Evolutionary conservation across 2,113 vertebrate species (phyloP).

Genomic region (Plecotus auritus): DNA sequence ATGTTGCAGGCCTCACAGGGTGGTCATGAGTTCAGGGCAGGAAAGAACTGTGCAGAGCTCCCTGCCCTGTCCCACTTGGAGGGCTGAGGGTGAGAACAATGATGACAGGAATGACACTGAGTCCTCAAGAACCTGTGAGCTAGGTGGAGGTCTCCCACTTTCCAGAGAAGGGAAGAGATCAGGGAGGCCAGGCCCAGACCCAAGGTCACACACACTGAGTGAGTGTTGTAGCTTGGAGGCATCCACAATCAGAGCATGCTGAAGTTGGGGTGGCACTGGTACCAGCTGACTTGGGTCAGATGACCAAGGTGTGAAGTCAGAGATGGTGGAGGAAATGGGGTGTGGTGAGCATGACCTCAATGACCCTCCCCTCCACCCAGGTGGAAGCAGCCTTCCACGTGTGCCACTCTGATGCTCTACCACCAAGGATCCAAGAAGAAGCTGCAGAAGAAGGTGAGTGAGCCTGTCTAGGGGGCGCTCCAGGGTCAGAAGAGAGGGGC

Average conservation of each 20-base stretch:
- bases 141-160: not conserved
- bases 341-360: not conserved
- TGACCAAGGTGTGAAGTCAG: no score
- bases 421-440: no score
- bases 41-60: not conserved
- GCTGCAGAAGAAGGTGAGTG: no score
- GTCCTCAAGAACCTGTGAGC: constrained; percentile 83
- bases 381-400: constrained; percentile 88
- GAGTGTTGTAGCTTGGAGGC: accelerated
- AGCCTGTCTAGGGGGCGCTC: not conserved
- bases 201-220: not conserved
- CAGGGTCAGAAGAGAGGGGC: no score
- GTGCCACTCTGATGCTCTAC: no score
- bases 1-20: no score
- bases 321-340: no score
- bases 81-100: no score
- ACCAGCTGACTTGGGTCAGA: accelerated
- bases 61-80: not conserved
- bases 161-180: constrained; percentile 70
- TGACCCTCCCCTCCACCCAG: not conserved
- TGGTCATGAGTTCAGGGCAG: no score
- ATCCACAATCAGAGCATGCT: not conserved
- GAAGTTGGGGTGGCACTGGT: not conserved
- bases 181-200: not conserved
- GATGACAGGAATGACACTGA: no score